These are phyloP conservation scores for Acanthosepion lycidas DNA, from an alignment of 2,888 invertebrate species.

Conservation along the genomic window DNA sequence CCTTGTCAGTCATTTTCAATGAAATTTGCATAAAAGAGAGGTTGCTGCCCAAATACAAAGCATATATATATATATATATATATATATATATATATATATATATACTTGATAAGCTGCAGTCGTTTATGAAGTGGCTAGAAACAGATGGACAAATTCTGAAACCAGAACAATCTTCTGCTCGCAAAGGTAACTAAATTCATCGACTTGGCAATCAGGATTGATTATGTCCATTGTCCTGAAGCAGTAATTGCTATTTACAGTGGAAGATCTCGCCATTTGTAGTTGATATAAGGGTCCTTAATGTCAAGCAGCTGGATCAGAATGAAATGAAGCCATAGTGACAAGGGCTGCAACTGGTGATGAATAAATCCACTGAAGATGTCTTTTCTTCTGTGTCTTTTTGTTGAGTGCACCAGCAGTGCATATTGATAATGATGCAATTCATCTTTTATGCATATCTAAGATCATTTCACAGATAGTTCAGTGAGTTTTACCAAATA, in stretches of 20 bases:
- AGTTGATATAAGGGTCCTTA: neutral
- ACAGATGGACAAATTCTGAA: neutral
- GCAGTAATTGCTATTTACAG: neutral
- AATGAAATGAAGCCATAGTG: neutral
- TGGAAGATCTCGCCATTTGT: neutral
- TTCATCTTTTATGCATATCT: neutral
- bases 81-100: no score
- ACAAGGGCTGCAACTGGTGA: neutral
- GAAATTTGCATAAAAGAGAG: no score
- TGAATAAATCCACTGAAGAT: neutral
- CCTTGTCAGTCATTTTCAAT: no score
- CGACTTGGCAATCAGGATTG: neutral
- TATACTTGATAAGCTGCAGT: no score
- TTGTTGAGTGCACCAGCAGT: neutral
- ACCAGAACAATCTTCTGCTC: neutral
- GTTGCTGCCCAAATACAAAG: no score
- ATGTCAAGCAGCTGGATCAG: neutral
- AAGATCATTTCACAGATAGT: neutral
- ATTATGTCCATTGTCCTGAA: neutral
- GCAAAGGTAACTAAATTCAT: neutral
- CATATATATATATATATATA: no score
- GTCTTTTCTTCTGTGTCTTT: neutral
- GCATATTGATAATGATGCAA: neutral
- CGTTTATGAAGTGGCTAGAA: no score
- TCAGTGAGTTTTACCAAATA: neutral